Evolutionary conservation across 2,113 vertebrate genomes (phyloP).

Genomic region (Antechinus flavipes): DNA sequence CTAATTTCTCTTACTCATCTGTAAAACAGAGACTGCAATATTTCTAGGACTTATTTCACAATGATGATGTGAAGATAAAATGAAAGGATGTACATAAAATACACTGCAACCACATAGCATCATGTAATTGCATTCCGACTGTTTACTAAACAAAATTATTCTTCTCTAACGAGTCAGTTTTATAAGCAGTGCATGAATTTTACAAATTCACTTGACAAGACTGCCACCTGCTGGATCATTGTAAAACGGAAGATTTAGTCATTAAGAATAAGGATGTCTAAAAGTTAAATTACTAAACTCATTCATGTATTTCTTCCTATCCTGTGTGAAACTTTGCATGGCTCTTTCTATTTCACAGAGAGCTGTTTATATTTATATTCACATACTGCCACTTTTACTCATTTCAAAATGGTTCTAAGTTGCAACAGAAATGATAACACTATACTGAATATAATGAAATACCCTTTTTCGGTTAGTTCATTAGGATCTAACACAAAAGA

Average conservation of each 20-base stretch:
- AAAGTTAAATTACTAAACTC: constrained; percentile 33
- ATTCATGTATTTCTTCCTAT: background rate
- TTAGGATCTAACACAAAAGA: no score
- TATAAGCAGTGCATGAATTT: background rate
- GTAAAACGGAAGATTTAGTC: constrained; percentile 55
- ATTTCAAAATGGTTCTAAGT: background rate
- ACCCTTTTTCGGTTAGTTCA: background rate
- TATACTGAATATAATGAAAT: background rate
- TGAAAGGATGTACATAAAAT: background rate
- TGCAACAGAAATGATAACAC: background rate
- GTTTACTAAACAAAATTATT: background rate
- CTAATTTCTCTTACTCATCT: background rate
- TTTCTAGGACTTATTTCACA: background rate
- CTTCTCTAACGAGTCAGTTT: constrained; percentile 40
- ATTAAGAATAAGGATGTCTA: constrained; percentile 29
- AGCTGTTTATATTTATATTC: constrained; percentile 4
- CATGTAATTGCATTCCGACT: background rate
- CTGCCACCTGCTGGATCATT: constrained; percentile 83
- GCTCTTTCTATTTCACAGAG: background rate
- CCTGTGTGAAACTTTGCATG: no score
- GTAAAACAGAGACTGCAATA: background rate
- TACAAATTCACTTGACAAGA: constrained; percentile 74
- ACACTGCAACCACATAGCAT: background rate
- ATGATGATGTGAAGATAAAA: background rate
- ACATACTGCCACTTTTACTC: background rate